phyloP scores from a whole-genome alignment of 2,888 invertebrate species.

The Cheilosia grossa region DNA sequence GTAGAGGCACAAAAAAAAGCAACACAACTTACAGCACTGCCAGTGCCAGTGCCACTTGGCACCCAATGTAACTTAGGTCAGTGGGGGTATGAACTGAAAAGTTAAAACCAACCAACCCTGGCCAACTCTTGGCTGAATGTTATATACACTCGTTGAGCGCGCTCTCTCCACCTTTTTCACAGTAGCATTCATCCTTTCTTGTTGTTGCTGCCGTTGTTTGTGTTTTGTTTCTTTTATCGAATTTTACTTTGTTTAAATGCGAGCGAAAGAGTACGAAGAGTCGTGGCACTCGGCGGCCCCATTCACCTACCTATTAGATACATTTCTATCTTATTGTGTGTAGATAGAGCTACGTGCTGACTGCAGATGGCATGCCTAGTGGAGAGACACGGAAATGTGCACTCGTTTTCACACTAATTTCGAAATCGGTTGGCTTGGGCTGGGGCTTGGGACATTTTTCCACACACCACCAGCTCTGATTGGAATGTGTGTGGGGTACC shows the following conservation, averaged over 20 bases:
- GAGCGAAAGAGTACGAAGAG: conserved; percentile 73
- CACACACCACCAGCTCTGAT: background rate
- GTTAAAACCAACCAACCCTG: conserved; percentile 79
- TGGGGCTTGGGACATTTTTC: conserved; percentile 5
- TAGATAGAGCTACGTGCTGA: conserved; percentile 52
- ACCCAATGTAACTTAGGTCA: conserved; percentile 76
- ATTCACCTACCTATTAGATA: conserved; percentile 75
- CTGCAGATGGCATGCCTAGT: conserved; percentile 21
- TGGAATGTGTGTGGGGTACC: conserved; percentile 44
- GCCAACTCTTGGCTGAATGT: conserved; percentile 75
- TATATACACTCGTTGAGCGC: conserved; percentile 61
- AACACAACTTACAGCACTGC: conserved; percentile 75
- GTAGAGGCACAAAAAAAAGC: conserved; percentile 40
- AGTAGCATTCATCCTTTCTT: conserved; percentile 49
- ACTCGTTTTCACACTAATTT: conserved; percentile 74
- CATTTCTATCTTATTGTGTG: conserved; percentile 68
- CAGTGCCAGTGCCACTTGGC: conserved; percentile 47
- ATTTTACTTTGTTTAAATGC: conserved; percentile 67
- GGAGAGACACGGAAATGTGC: conserved; percentile 69
- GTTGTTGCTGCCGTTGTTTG: conserved; percentile 1
- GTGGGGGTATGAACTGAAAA: conserved; percentile 76
- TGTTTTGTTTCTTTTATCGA: conserved; percentile 28
- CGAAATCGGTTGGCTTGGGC: conserved; percentile 59
- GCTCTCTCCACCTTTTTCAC: conserved; percentile 65
- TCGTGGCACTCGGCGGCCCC: conserved; percentile 64